Evolutionary conservation across 2,888 invertebrate species (phyloP).

Genomic region (Ischnura elegans): DNA sequence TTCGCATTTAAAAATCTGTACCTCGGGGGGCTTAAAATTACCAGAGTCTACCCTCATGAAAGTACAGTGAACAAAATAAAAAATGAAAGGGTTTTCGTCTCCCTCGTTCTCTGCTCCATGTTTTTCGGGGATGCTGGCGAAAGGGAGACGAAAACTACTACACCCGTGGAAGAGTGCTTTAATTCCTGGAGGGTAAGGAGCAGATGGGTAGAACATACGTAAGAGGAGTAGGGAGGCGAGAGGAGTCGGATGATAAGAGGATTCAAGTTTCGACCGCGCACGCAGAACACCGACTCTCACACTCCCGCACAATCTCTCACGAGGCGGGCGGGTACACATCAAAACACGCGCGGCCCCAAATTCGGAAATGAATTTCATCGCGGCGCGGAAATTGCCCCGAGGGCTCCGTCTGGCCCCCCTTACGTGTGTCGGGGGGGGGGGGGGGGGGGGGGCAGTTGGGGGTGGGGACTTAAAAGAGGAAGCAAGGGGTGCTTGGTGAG

Average conservation of each 20-base stretch:
- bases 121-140: not conserved
- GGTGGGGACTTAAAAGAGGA: not conserved
- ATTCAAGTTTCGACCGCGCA: not conserved
- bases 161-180: too few relatives aligned
- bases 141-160: not conserved
- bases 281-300: not conserved
- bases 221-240: not conserved
- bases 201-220: not conserved
- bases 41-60: too few relatives aligned
- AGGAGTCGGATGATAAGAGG: not conserved
- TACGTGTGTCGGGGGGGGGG: not conserved
- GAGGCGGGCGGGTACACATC: not conserved
- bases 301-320: not conserved
- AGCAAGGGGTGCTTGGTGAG: too few relatives aligned
- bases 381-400: conserved; percentile 40
- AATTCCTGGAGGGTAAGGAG: too few relatives aligned
- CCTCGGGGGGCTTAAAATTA: too few relatives aligned
- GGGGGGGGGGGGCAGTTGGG: not conserved
- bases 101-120: too few relatives aligned
- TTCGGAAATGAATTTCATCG: conserved; percentile 56
- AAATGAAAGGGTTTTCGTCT: too few relatives aligned
- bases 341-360: not conserved
- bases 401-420: not conserved
- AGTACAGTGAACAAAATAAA: too few relatives aligned
- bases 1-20: too few relatives aligned